Evolutionary conservation across 2,888 invertebrate species (phyloP).

Genomic region (Colletes collaris): DNA sequence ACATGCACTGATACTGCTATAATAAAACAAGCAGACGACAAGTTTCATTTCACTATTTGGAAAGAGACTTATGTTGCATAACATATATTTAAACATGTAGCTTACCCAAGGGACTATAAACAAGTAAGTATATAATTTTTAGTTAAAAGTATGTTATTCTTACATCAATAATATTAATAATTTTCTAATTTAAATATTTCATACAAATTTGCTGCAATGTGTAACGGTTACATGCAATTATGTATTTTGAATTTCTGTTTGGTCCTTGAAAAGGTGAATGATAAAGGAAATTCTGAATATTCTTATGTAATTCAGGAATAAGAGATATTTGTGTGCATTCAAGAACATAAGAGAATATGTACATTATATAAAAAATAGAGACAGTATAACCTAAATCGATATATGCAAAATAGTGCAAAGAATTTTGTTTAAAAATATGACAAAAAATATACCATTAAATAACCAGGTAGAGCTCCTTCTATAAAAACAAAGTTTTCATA

Average conservation of each 20-base stretch:
- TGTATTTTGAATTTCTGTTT: conserved; percentile 13
- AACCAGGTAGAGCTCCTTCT: conserved; percentile 53
- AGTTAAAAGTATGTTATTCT: conserved; percentile 15
- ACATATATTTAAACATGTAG: conserved; percentile 27
- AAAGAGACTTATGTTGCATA: conserved; percentile 34
- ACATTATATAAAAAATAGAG: conserved; percentile 28
- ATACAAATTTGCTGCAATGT: conserved; percentile 8
- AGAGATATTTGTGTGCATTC: conserved; percentile 51
- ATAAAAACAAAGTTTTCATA: conserved; percentile 46
- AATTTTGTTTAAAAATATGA: conserved; percentile 42
- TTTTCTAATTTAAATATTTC: conserved; percentile 13
- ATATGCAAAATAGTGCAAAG: conserved; percentile 32
- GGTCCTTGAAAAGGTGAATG: conserved; percentile 7
- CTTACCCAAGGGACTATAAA: conserved; percentile 28
- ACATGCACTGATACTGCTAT: conserved; percentile 23
- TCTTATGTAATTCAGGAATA: conserved; percentile 10
- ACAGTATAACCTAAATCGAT: conserved; percentile 30
- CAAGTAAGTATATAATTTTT: conserved; percentile 24
- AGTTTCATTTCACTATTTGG: conserved; percentile 28
- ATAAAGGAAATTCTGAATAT: conserved; percentile 29
- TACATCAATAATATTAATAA: conserved; percentile 17
- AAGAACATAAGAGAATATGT: conserved; percentile 34
- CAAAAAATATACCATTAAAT: conserved; percentile 57
- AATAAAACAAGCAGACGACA: conserved; percentile 41
- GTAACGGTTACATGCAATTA: conserved; percentile 45